Evolutionary conservation across 2,113 vertebrate species (phyloP), one percentile per base, ranked within the genome.

Genomic region (Cygnus atratus): DNA sequence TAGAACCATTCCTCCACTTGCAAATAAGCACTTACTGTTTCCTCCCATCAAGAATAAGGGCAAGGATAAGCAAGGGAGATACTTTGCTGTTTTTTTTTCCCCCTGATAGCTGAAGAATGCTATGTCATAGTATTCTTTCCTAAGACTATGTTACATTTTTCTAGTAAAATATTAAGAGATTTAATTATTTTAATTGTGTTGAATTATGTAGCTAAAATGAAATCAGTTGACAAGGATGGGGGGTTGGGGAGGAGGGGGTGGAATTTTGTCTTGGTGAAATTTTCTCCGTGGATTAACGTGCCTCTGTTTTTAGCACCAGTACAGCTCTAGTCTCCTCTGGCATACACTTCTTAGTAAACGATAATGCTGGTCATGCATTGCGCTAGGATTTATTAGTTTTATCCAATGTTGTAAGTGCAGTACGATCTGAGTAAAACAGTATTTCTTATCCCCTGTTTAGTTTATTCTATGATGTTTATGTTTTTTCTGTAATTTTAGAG

Each of bases 301-400:
- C 13, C 11, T 68, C 85, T 79, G 4, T 37, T 80, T 84, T 48
- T 41, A 65, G 33, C 9, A 11, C 65, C 22, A 7, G 6, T 54
- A 41, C 28, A 62, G 0, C 0, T 82, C 29, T 72, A 33, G 21
- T 41, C 13, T 75, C 15, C 54, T 33, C 33, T 63, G 26, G 6
- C 72, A n/a, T 35, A 79, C 50, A 31, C 2, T 57, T 5, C 37
- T 67, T 67, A 9, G 28, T 84, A 46, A 87, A 91, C 37, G 50
- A 1, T 5, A 41, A 0, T 70, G 13, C 24, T 26, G 5, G 41
- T 58, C 3, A 39, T 57, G 5, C 11, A 33, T 3, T 43, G 1
- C 71, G 17, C 16, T 19, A 65, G 3, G 21, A 9, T 85, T 82
- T 63, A 31, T 46, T 87, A n/a, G 55, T 80, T 72, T 81, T 82